Evolutionary conservation across 2,888 invertebrate genomes (phyloP).

Genomic region (Dascillus cervinus): DNA sequence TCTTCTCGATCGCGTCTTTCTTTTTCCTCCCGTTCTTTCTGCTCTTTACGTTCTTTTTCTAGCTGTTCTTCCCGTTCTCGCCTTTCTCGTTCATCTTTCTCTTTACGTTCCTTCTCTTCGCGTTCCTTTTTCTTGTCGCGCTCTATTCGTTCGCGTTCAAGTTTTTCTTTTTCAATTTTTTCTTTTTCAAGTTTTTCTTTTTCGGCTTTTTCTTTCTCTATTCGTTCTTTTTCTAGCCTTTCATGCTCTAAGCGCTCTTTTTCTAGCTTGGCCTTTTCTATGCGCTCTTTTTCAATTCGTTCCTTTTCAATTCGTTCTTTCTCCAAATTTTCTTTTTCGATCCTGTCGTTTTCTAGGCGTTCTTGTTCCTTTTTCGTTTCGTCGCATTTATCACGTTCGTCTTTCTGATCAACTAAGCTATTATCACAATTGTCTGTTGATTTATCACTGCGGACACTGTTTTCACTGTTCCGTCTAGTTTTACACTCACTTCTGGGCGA

Average conservation of each 20-base stretch:
- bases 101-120: slow-evolving; percentile 26
- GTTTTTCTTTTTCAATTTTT: slow-evolving; percentile 34
- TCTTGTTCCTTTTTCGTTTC: slow-evolving; percentile 21
- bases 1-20: slow-evolving; percentile 43
- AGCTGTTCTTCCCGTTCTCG: slow-evolving; percentile 38
- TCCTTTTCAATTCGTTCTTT: slow-evolving; percentile 28
- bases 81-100: slow-evolving; percentile 31
- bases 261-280: slow-evolving; percentile 26
- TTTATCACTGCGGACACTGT: slow-evolving; percentile 28
- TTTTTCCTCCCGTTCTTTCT: slow-evolving; percentile 39
- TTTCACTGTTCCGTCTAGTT: slow-evolving; percentile 32
- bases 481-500: slow-evolving; percentile 29
- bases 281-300: slow-evolving; percentile 35
- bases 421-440: slow-evolving; percentile 32
- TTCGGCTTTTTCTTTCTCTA: slow-evolving; percentile 26
- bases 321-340: slow-evolving; percentile 26
- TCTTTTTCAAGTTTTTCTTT: slow-evolving; percentile 35
- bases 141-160: slow-evolving; percentile 40
- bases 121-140: slow-evolving; percentile 33
- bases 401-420: slow-evolving; percentile 24
- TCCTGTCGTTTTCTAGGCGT: slow-evolving; percentile 24
- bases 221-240: slow-evolving; percentile 27
- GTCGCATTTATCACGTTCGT: slow-evolving; percentile 23
- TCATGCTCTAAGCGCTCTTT: slow-evolving; percentile 24
- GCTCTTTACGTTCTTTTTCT: slow-evolving; percentile 41